These are phyloP conservation scores for Agrypnia vestita DNA, from an alignment of 1,140 invertebrate species.

Conservation along the genomic window DNA sequence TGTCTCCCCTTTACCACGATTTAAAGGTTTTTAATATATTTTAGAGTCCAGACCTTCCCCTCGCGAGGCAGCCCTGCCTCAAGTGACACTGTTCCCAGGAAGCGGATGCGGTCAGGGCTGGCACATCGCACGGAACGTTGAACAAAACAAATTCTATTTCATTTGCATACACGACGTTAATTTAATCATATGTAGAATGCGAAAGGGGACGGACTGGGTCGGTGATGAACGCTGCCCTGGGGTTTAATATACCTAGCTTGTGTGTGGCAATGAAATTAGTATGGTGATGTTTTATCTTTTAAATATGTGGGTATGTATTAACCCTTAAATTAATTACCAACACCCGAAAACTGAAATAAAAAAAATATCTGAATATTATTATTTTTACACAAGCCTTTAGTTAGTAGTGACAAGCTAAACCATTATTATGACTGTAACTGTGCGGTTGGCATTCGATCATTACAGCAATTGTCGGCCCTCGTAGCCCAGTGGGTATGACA, in stretches of 20 bases:
- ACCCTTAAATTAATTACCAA: constrained; percentile 19
- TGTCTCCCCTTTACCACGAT: neutral
- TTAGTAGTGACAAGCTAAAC: too few species aligned
- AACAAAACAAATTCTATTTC: constrained; percentile 51
- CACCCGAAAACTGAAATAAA: neutral
- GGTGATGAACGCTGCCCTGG: constrained; percentile 32
- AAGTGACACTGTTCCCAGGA: constrained; percentile 49
- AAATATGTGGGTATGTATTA: constrained; percentile 2
- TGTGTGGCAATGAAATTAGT: constrained; percentile 33
- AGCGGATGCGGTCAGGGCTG: constrained; percentile 57
- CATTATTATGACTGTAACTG: too few species aligned
- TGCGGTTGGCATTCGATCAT: too few species aligned
- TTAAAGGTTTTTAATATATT: neutral
- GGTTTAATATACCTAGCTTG: constrained; percentile 29
- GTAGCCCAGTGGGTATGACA: too few species aligned
- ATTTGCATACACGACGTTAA: constrained; percentile 52
- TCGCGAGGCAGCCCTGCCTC: neutral
- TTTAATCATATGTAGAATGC: constrained; percentile 37
- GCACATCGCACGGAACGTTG: constrained; percentile 55
- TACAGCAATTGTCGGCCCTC: too few species aligned
- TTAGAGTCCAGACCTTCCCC: neutral
- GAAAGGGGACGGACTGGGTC: constrained; percentile 16
- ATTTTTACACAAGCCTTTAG: too few species aligned
- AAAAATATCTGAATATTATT: too few species aligned
- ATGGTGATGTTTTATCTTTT: constrained; percentile 17